Evolutionary conservation across 2,113 vertebrate species (phyloP).

Genomic region (Colaptes auratus): DNA sequence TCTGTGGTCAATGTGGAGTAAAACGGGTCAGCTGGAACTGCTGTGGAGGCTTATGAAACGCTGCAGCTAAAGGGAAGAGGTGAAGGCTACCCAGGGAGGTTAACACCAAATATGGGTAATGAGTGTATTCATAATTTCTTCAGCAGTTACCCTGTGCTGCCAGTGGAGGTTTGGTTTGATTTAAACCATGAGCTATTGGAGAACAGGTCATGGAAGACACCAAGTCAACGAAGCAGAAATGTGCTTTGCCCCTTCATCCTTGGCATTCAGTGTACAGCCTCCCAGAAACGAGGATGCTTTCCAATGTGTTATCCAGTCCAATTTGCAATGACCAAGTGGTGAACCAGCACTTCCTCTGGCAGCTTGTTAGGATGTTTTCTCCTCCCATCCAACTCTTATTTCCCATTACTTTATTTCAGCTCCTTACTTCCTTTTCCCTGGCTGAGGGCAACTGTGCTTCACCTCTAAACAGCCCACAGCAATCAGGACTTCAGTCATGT

Average conservation of each 20-base stretch:
- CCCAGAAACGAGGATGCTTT: slow-evolving; percentile 35
- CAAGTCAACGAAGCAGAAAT: background rate
- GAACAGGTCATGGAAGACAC: background rate
- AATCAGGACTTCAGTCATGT: slow-evolving; percentile 40
- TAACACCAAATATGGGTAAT: background rate
- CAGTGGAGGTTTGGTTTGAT: background rate
- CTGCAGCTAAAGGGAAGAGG: background rate
- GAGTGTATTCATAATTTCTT: background rate
- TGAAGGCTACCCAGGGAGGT: background rate
- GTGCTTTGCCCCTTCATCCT: background rate
- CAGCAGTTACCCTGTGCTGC: background rate
- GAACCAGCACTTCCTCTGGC: slow-evolving; percentile 45
- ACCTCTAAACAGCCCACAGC: slow-evolving; percentile 26
- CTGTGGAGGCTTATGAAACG: background rate
- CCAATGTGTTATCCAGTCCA: slow-evolving; percentile 11
- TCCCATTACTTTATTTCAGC: slow-evolving; percentile 39
- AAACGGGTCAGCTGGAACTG: background rate
- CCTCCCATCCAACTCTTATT: slow-evolving; percentile 5
- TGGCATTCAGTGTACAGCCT: background rate
- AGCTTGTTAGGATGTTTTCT: slow-evolving; percentile 53
- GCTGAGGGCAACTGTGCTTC: slow-evolving; percentile 28
- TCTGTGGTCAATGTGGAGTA: background rate
- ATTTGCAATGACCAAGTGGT: slow-evolving; percentile 20
- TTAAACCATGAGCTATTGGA: background rate
- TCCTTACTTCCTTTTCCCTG: slow-evolving; percentile 35